Base-by-base conservation (phyloP, 2,113 vertebrate species). In the Macroglossus sobrinus region DNA sequence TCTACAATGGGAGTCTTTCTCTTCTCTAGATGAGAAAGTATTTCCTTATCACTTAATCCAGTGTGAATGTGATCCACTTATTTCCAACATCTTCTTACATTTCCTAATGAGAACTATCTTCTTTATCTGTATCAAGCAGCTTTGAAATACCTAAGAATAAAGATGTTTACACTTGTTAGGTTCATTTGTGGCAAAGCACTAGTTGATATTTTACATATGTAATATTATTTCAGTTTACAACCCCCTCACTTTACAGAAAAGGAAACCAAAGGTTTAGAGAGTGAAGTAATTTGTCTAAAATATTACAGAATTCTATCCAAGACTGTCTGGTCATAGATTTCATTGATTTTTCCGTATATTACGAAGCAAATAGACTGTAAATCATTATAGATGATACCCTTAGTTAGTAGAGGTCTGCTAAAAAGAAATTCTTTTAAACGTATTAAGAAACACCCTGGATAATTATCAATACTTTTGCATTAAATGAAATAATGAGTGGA, bases 341-440 rank as follows among this genome's bases (percentile, higher is more conserved):
- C 59, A 72, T 43, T 2, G 8, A n/a, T 84, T 78, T 91, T 21
- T 81, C 9, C 63, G 40, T 82, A 75, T 28, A 14, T 3, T 15
- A 72, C 13, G 57, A 21, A 53, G 35, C 45, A 94, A 87, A 85
- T 10, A n/a, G 61, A 90, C 64, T 87, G 2, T 45, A 80, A 76
- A 55, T 35, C 22, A 90, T 96, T 88, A 43, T 45, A 13, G 35
- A 80, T 30, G 43, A 71, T 75, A 81, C 84, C 28, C 15, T 33
- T 90, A 40, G 33, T 82, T 85, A 22, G 40, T 59, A 91, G 47
- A 96, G 28, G 85, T 80, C 22, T 88, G 66, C 84, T 92, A 88
- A 94, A 94, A 91, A 84, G 64, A 35, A 22, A 63, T 63, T 95
- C 66, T 89, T 92, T 66, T 90, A 90, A 85, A 91, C 71, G n/a